phyloP scores from a whole-genome alignment of 2,888 invertebrate species.

The Oscheius sp. region DNA sequence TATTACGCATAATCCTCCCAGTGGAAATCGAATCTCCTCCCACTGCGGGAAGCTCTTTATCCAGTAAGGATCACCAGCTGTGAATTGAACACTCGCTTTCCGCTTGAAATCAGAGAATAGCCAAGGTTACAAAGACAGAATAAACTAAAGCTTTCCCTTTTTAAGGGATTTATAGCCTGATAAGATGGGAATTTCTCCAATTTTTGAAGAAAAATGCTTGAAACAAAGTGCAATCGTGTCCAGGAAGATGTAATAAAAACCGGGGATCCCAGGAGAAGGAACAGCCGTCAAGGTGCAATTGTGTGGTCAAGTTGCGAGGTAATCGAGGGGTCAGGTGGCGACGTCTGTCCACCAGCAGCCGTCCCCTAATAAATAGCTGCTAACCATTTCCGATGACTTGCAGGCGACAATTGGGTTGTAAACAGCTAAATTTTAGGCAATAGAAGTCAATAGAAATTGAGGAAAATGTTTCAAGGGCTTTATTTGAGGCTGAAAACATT shows the following conservation, averaged over 20 bases:
- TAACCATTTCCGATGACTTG: conserved; percentile 1
- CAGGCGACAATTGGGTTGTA: no score
- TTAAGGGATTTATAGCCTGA: no score
- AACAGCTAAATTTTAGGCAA: no score
- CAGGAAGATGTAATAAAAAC: background rate
- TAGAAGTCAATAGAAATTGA: no score
- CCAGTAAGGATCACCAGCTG: background rate
- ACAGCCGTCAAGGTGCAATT: background rate
- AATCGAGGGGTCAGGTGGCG: conserved; percentile 14
- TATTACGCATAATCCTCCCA: background rate
- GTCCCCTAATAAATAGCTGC: conserved; percentile 9
- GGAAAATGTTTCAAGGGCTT: no score
- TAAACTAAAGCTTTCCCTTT: background rate
- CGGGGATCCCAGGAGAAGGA: background rate
- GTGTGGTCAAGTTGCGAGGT: background rate
- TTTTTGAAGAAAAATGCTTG: background rate
- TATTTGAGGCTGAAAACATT: no score
- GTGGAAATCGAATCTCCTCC: background rate
- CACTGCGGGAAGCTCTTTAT: no score
- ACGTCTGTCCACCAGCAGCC: conserved; percentile 12
- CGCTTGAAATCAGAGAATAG: background rate
- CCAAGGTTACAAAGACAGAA: background rate
- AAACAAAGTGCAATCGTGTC: no score
- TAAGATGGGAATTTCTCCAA: background rate
- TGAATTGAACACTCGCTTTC: background rate